Conservation (phyloP, 2,888 invertebrate species). For the Allacma fusca region DNA sequence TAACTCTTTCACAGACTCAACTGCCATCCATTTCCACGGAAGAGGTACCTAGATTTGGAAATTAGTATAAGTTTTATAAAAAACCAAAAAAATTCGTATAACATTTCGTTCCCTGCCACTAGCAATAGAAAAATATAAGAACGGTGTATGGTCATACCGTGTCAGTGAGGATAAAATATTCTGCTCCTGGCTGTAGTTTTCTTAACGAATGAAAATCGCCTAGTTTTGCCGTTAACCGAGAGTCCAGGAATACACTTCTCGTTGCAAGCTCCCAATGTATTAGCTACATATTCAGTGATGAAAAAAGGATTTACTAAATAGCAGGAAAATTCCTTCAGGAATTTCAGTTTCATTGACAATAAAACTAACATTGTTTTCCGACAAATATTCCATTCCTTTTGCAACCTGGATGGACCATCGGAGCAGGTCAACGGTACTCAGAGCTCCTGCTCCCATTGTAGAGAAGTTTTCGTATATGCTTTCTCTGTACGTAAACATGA, state of each 20-base stretch:
- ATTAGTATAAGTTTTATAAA: too few relatives aligned
- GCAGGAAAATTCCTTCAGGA: background rate
- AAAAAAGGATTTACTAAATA: background rate
- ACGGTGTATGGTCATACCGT: background rate
- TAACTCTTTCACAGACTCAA: constrained; percentile 20
- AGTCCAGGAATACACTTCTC: constrained; percentile 27
- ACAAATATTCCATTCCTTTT: constrained; percentile 32
- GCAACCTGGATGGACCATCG: constrained; percentile 35
- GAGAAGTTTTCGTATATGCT: constrained; percentile 33
- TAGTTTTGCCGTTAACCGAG: constrained; percentile 22
- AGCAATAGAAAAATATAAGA: too few relatives aligned
- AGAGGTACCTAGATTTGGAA: background rate
- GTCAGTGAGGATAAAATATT: constrained; percentile 30
- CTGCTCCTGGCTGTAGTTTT: constrained; percentile 22
- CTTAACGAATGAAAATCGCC: constrained; percentile 37
- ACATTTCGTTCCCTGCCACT: too few relatives aligned
- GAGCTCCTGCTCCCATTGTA: background rate
- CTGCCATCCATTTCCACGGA: constrained; percentile 38
- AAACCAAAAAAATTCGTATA: too few relatives aligned
- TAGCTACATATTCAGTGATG: constrained; percentile 6
- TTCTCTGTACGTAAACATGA: background rate
- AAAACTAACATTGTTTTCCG: constrained; percentile 13
- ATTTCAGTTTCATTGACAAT: background rate
- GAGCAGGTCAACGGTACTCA: constrained; percentile 34
- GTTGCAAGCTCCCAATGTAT: constrained; percentile 39